Base-by-base conservation (phyloP, 2,888 invertebrate genomes). In the Phanerotoma sp. region DNA sequence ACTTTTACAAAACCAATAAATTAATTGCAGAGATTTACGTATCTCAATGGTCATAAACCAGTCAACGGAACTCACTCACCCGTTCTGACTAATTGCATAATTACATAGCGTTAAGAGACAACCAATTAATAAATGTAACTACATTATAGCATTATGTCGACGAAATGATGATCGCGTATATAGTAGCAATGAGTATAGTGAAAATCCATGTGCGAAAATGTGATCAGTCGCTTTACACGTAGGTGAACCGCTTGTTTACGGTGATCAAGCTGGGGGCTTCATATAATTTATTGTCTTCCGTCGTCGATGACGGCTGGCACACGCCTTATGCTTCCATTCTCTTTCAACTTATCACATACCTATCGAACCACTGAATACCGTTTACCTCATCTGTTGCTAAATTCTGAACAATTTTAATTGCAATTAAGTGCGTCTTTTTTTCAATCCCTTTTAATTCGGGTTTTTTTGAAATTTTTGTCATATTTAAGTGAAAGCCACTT, bases 1-100 rank as follows among this genome's bases (percentile, higher is more conserved):
- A 52, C 55, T 55, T 56, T 53, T 53, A 49, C 59, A 47, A 57
- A 59, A 60, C 65, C 70, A 70, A 72, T 75, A 71, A 75, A 72
- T 77, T 75, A 74, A 76, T 77, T 70, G 66, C 68, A 45, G 69
- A 73, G 75, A 74, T 75, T 73, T 73, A 73, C 72, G 74, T 74
- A 75, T 75, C 75, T 69, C 66, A n/a, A n/a, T n/a, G 66, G 62
- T 68, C 63, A 68, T 73, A 75, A 75, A 73, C 68, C 71, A 74
- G 71, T 72, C 74, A 69, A 63, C 70, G 67, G 64, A 50, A 47
- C 25, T 47, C 28, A 48, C 38, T 58, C 5, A 40, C 60, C 62
- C 63, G 63, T 63, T 64, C 20, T 30, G 45, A 68, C 72, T 75
- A 75, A 77, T 75, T 75, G 72, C 69, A 70, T 77, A 76, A 77